phyloP scores from a whole-genome alignment of 1,140 invertebrate species.

The Cotesia glomerata region DNA sequence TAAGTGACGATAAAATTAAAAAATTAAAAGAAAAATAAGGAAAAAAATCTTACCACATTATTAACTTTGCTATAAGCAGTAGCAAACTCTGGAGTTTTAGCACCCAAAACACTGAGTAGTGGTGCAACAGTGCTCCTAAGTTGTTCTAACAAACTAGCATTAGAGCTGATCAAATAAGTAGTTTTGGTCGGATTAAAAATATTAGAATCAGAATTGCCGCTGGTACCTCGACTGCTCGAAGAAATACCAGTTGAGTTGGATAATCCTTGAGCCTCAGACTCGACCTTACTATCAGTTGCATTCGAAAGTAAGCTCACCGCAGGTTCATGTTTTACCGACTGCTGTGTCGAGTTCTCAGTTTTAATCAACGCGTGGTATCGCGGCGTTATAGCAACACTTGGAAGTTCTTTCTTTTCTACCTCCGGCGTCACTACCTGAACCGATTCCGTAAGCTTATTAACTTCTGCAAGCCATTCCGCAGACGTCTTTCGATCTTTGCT shows the following conservation, averaged over 20 bases:
- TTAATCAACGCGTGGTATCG: slow-evolving; percentile 34
- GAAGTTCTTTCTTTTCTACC: slow-evolving; percentile 22
- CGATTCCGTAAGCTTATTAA: too few species aligned
- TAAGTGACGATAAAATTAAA: too few species aligned
- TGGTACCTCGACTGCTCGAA: slow-evolving; percentile 46
- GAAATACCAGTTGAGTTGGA: slow-evolving; percentile 39
- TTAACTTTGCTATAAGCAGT: slow-evolving; percentile 52
- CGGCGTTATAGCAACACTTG: slow-evolving; percentile 51
- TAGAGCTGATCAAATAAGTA: slow-evolving; percentile 45
- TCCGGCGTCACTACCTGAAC: too few species aligned
- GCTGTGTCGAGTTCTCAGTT: slow-evolving; percentile 22
- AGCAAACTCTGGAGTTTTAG: slow-evolving; percentile 52
- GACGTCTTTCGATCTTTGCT: background rate
- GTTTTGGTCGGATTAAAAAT: slow-evolving; percentile 56
- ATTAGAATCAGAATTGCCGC: slow-evolving; percentile 44
- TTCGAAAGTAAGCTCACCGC: slow-evolving; percentile 46
- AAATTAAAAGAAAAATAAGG: too few species aligned
- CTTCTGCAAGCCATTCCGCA: too few species aligned
- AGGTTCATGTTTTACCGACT: slow-evolving; percentile 46
- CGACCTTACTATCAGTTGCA: slow-evolving; percentile 11
- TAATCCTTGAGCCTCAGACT: slow-evolving; percentile 4
- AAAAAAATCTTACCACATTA: slow-evolving; percentile 40
- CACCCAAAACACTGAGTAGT: slow-evolving; percentile 49
- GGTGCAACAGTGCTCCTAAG: slow-evolving; percentile 59
- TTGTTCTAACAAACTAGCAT: slow-evolving; percentile 52